A percentile compares a stretch with the other conserved stretches of the same genome.
Conservation (phyloP, 2,888 invertebrate species). For the Autographa gamma region DNA sequence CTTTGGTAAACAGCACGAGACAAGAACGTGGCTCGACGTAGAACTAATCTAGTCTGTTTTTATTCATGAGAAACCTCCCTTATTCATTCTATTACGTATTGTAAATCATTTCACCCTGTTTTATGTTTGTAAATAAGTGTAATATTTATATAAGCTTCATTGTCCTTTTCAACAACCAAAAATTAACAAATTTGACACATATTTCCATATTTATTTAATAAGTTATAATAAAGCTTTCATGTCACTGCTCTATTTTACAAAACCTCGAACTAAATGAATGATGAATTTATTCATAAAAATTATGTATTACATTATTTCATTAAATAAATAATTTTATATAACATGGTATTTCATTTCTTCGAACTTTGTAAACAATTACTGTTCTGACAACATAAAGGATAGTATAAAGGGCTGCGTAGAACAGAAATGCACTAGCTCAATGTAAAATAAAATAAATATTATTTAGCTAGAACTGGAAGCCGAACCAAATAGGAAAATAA, state of each 20-base stretch:
- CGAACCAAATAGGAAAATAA: too few species aligned
- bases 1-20: slow-evolving; percentile 23
- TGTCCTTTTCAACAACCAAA: slow-evolving; percentile 31
- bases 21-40: slow-evolving; percentile 76
- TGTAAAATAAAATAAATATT: too few species aligned
- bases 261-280: slow-evolving; percentile 43
- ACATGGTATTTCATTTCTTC: slow-evolving; percentile 9
- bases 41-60: slow-evolving; percentile 87
- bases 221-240: slow-evolving; percentile 18
- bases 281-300: slow-evolving; percentile 39
- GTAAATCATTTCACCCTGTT: slow-evolving; percentile 28
- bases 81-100: slow-evolving; percentile 28
- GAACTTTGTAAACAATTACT: background rate
- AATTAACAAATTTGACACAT: slow-evolving; percentile 17
- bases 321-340: slow-evolving; percentile 49
- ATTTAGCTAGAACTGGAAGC: too few species aligned
- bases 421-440: too few species aligned
- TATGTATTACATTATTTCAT: slow-evolving; percentile 52
- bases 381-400: too few species aligned
- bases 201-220: slow-evolving; percentile 22
- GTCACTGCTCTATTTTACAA: slow-evolving; percentile 27
- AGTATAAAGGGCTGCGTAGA: too few species aligned
- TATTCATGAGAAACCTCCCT: slow-evolving; percentile 56
- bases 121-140: slow-evolving; percentile 58
- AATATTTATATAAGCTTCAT: slow-evolving; percentile 47